Base-by-base conservation (phyloP, 1,140 invertebrate species). In the Metopolophium dirhodum region DNA sequence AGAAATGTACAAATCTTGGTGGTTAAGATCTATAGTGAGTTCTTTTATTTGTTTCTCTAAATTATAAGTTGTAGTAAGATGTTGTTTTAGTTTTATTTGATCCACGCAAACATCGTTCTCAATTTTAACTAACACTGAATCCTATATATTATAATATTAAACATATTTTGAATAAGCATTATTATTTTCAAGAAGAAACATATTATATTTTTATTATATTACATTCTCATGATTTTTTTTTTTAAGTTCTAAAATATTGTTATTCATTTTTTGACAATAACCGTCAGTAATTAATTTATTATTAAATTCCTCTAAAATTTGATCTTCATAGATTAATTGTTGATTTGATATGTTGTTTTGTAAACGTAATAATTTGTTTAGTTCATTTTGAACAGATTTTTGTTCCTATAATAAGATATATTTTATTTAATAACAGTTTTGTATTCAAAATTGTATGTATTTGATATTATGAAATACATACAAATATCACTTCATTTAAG, bases 241-340 rank as follows among this genome's bases (percentile, higher is more conserved):
- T 93, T 93, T 93, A 41, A 93, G 14, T 57, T 93, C 82, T 22
- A 37, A 37, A 41, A 93, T 93, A 86, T 45, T 93, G 49, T n/a
- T 93, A 47, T 93, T 93, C 14, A 93, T 93, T 41, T 93, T 47
- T 57, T 86, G 23, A 86, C 91, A 93, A 93, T 54, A 30, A 26
- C 45, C 57, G 26, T 93, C 85, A 18, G 82, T 22, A 45, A 93
- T 54, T 85, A 57, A 41, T 93, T 93, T 22, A n/a, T 93, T 93
- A 45, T 86, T 93, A n/a, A 86, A 93, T 51, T 86, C 91, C 54
- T 93, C n/a, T 47, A 93, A 82, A 86, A 86, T 86, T 30, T 93
- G 26, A 41, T 93, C 91, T 93, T 93, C 91, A 30, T 41, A 54
- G 30, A n/a, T 86, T 41, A 93, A 57, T 86, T 93, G 61, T 23